Evolutionary conservation across 1,140 invertebrate species (phyloP).

Genomic region (Drosophila chauvacae): DNA sequence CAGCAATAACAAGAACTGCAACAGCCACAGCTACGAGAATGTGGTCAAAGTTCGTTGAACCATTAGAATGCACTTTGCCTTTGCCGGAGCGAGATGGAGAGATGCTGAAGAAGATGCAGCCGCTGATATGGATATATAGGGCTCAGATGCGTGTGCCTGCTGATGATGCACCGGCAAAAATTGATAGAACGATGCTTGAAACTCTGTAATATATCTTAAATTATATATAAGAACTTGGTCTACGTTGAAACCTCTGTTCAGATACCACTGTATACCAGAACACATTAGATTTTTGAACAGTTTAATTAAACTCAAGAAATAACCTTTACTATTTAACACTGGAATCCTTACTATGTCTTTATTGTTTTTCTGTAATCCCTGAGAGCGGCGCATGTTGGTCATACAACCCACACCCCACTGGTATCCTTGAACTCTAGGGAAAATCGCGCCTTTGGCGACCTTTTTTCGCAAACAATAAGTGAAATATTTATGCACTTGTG

Average conservation of each 20-base stretch:
- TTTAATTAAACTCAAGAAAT: too few species aligned
- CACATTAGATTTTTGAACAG: background rate
- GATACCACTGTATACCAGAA: background rate
- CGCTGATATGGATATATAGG: slow-evolving; percentile 12
- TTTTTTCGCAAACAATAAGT: slow-evolving; percentile 37
- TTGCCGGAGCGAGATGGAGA: slow-evolving; percentile 2
- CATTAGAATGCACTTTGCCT: slow-evolving; percentile 60
- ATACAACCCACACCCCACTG: background rate
- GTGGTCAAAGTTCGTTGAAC: slow-evolving; percentile 77
- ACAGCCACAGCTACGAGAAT: slow-evolving; percentile 48
- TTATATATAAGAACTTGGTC: background rate
- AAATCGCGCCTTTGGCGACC: slow-evolving; percentile 23
- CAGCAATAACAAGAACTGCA: slow-evolving; percentile 31
- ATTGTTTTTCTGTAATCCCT: background rate
- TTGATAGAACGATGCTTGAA: background rate
- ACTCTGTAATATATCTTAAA: background rate
- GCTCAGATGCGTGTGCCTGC: slow-evolving; percentile 5
- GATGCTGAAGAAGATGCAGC: slow-evolving; percentile 24
- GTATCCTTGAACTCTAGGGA: slow-evolving; percentile 51
- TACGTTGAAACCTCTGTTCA: background rate
- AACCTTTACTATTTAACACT: background rate
- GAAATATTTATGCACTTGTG: slow-evolving; percentile 50
- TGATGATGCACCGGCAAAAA: slow-evolving; percentile 20
- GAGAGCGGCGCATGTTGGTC: background rate
- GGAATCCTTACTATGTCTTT: background rate